Evolutionary conservation across 2,888 invertebrate genomes (phyloP).

Genomic region (Parelbella ahira): DNA sequence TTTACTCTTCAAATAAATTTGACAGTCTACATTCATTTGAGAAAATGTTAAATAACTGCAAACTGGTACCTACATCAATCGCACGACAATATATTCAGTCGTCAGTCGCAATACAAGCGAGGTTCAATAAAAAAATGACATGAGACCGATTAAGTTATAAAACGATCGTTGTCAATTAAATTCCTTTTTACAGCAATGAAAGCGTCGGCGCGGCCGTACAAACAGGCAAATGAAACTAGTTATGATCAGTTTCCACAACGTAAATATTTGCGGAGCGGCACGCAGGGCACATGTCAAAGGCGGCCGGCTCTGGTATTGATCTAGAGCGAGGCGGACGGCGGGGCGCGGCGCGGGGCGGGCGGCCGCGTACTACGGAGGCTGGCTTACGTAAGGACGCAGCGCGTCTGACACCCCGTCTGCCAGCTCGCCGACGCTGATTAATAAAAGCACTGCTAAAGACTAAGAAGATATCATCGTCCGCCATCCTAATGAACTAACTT

Average conservation of each 20-base stretch:
- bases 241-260: conserved; percentile 76
- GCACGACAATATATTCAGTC: too few relatives aligned
- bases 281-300: conserved; percentile 78
- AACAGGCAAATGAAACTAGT: conserved; percentile 67
- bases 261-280: conserved; percentile 76
- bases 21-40: too few relatives aligned
- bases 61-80: too few relatives aligned
- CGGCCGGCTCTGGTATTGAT: conserved; percentile 77
- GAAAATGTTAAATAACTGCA: too few relatives aligned
- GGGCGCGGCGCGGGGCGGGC: conserved; percentile 33
- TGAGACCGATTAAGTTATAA: conserved; percentile 11
- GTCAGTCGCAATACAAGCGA: too few relatives aligned
- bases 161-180: conserved; percentile 40
- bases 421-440: conserved; percentile 58
- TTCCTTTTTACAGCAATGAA: conserved; percentile 40
- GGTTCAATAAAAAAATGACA: conserved; percentile 2
- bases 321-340: conserved; percentile 51
- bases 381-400: conserved; percentile 72
- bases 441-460: conserved; percentile 65
- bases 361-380: conserved; percentile 50
- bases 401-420: conserved; percentile 74
- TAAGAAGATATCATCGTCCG: conserved; percentile 53
- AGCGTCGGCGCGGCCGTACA: conserved; percentile 38
- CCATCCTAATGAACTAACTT: conserved; percentile 54
- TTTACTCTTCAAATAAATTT: too few relatives aligned